Evolutionary conservation across 2,113 vertebrate species (phyloP), one percentile per base, ranked within the genome.

Genomic region (Platichthys stellatus): DNA sequence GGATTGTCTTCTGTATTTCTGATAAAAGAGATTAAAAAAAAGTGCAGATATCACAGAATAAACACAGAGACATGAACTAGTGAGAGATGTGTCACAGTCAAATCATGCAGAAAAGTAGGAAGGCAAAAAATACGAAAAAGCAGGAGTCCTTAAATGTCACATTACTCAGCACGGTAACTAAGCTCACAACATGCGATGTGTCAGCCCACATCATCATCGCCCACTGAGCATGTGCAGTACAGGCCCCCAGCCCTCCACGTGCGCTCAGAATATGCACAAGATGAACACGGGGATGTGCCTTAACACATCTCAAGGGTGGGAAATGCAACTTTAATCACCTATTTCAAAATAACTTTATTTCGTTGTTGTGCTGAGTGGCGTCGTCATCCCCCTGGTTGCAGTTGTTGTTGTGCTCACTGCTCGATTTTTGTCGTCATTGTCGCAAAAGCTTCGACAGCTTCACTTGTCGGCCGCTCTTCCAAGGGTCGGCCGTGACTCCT

Each of bases 131-230:
- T 13, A 24, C 5, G 21, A 14, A n/a, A 21, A 57, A 57, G 66
- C 80, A 61, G 60, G 71, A 86, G 87, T 85, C 88, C 84, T 88
- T 84, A 85, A 91, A 93, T 91, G 91, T 88, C 91, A 90, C 84
- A 79, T 91, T 87, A 80, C 84, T 92, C 89, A 85, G 83, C 85
- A 81, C 70, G 75, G 84, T 88, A 88, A 81, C 72, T 78, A 78
- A 31, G 26, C 84, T 72, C 74, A 66, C 59, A 70, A 89, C 91
- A 91, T 89, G 88, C 89, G 23, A 88, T 84, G 82, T 90, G 91
- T 93, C 92, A 90, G 76, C 40, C 68, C 66, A 13, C 74, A 90
- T 93, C 86, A 90, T 61, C 71, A 7, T 92, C 77, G 38, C 31
- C 74, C 62, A 81, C 81, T 81, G 88, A 90, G 86, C 90, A 87